These are phyloP conservation scores for Rhopilema esculentum DNA, from an alignment of 30 jellyfish, hydroid and myxozoan genomes.

Conservation along the genomic window DNA sequence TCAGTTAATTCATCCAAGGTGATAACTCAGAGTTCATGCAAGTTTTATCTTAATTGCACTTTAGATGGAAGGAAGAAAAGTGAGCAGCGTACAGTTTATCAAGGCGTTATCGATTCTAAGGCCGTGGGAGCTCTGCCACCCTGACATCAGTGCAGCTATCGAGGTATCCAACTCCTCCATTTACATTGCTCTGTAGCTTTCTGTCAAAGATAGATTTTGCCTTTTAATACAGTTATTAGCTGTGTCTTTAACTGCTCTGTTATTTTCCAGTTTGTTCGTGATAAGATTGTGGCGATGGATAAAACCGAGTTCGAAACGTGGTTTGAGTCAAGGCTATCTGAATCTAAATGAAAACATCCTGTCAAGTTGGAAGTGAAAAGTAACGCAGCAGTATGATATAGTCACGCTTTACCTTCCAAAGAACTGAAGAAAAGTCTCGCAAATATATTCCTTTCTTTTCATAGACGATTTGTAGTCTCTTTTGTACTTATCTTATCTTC, in stretches of 20 bases:
- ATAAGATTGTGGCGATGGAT: constrained; percentile 82
- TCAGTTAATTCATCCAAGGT: too few relatives aligned
- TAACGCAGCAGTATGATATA: too few relatives aligned
- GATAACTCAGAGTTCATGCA: background rate
- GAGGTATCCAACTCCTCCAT: constrained; percentile 49
- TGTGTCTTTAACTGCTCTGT: background rate
- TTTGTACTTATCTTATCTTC: background rate
- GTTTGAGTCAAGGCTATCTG: constrained; percentile 46
- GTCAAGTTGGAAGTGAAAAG: too few relatives aligned
- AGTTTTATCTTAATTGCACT: background rate
- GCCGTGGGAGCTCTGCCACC: constrained; percentile 85
- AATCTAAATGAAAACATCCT: background rate
- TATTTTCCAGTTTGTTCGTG: constrained; percentile 86
- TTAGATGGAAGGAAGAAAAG: constrained; percentile 85
- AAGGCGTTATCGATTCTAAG: constrained; percentile 74
- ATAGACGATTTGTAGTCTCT: background rate
- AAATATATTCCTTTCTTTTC: too few relatives aligned
- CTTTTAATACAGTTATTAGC: background rate
- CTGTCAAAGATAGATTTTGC: too few relatives aligned
- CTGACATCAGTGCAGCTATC: constrained; percentile 93
- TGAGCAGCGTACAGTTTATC: constrained; percentile 67
- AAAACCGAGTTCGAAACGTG: constrained; percentile 70
- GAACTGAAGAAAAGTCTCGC: too few relatives aligned
- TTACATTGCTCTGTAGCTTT: too few relatives aligned
- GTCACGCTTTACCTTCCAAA: too few relatives aligned